Evolutionary conservation across 2,113 vertebrate species (phyloP).

Genomic region (Arothron firmamentum): DNA sequence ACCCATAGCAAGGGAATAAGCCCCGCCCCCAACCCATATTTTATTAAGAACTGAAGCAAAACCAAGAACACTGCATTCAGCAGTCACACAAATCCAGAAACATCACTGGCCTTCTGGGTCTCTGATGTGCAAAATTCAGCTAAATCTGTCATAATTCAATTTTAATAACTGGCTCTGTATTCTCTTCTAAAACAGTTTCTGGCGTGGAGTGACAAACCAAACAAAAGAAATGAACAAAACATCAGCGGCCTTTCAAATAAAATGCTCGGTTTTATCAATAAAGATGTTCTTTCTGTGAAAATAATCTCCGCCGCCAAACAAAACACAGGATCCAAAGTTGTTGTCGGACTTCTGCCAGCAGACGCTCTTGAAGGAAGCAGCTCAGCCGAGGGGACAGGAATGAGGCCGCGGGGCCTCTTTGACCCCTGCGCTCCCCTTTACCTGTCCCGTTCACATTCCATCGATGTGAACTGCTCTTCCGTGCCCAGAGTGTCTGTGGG

Average conservation of each 20-base stretch:
- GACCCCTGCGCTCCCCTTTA: slow-evolving; percentile 24
- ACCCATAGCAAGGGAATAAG: no score
- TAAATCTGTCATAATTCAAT: neutral
- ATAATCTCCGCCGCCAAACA: slow-evolving; percentile 57
- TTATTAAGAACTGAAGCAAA: no score
- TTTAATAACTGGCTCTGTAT: neutral
- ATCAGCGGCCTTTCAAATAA: slow-evolving; percentile 59
- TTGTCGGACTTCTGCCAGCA: slow-evolving; percentile 53
- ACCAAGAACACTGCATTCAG: no score
- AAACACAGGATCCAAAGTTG: slow-evolving; percentile 59
- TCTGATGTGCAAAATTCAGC: slow-evolving; percentile 33
- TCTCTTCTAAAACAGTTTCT: slow-evolving; percentile 25
- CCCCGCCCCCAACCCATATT: no score
- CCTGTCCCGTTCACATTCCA: slow-evolving; percentile 51
- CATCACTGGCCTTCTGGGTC: slow-evolving; percentile 12
- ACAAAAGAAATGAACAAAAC: slow-evolving; percentile 36
- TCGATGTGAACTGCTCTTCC: slow-evolving; percentile 40
- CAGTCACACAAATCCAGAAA: neutral
- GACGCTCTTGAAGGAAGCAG: slow-evolving; percentile 44
- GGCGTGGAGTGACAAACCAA: slow-evolving; percentile 57
- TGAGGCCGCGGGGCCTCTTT: slow-evolving; percentile 29
- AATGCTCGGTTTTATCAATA: slow-evolving; percentile 70
- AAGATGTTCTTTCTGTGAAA: slow-evolving; percentile 73
- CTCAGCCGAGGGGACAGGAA: slow-evolving; percentile 36
- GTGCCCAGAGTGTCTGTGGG: slow-evolving; percentile 9